phyloP scores from a whole-genome alignment of 2,888 invertebrate genomes.

The Lithophane ornitopus region DNA sequence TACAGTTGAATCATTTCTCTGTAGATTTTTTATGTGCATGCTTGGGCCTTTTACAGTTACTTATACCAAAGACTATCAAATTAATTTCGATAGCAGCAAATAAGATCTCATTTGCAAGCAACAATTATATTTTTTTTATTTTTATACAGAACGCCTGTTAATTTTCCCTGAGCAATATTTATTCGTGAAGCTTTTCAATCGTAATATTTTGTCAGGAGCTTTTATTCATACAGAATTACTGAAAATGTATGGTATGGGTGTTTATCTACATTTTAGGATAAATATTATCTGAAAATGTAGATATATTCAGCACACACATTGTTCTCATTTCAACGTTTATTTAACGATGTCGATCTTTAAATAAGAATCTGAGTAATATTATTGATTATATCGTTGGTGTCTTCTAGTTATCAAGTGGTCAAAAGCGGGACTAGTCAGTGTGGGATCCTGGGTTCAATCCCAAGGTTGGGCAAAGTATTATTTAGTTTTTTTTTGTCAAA shows the following conservation, averaged over 20 bases:
- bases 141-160: conserved; percentile 46
- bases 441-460: background rate
- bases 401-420: background rate
- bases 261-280: background rate
- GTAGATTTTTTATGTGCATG: background rate
- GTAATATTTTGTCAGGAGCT: conserved; percentile 47
- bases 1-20: background rate
- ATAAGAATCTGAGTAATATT: background rate
- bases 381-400: background rate
- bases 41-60: background rate
- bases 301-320: conserved; percentile 7
- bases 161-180: conserved; percentile 42
- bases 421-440: background rate
- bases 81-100: too few species aligned
- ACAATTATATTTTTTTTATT: too few species aligned
- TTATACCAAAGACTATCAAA: too few species aligned
- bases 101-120: too few species aligned
- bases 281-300: too few species aligned
- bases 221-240: conserved; percentile 9
- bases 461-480: background rate
- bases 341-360: background rate
- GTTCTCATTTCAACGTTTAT: background rate
- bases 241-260: conserved; percentile 6
- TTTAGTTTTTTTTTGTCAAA: background rate
- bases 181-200: conserved; percentile 22